These are phyloP conservation scores for Phyllotreta striolata DNA, from an alignment of 2,888 invertebrate genomes.

Conservation along the genomic window DNA sequence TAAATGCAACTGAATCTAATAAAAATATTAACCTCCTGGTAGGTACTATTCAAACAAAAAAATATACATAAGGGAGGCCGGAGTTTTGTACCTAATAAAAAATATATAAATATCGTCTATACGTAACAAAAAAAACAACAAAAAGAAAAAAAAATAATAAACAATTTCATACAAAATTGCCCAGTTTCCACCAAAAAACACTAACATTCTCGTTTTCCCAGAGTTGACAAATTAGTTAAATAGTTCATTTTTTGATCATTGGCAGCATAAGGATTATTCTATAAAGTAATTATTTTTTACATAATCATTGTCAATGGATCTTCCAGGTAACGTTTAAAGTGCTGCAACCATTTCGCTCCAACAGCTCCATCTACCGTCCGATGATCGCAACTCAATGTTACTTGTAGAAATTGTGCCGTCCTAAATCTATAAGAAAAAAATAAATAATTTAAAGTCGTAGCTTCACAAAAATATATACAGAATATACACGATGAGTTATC, in stretches of 20 bases:
- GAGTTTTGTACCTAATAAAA: no score
- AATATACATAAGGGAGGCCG: not conserved
- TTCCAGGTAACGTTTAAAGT: slow-evolving; percentile 88
- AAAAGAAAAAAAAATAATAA: no score
- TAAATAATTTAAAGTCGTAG: no score
- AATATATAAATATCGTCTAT: no score
- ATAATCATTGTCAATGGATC: slow-evolving; percentile 94
- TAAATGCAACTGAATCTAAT: slow-evolving; percentile 35
- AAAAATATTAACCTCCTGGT: not conserved
- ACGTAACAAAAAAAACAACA: no score
- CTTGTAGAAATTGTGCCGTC: slow-evolving; percentile 79
- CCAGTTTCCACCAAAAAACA: not conserved
- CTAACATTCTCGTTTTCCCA: slow-evolving; percentile 24
- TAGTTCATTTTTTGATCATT: slow-evolving; percentile 25
- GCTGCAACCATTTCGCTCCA: slow-evolving; percentile 94
- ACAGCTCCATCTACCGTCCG: slow-evolving; percentile 98
- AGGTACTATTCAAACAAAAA: not conserved
- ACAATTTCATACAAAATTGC: not conserved
- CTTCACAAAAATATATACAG: no score
- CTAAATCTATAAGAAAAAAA: slow-evolving; percentile 67
- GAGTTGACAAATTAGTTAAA: no score
- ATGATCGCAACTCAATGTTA: slow-evolving; percentile 97
- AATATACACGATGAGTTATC: no score
- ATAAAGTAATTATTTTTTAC: slow-evolving; percentile 65
- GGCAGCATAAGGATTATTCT: slow-evolving; percentile 36